Conservation (phyloP, 2,888 invertebrate genomes). For the Sesia bembeciformis region DNA sequence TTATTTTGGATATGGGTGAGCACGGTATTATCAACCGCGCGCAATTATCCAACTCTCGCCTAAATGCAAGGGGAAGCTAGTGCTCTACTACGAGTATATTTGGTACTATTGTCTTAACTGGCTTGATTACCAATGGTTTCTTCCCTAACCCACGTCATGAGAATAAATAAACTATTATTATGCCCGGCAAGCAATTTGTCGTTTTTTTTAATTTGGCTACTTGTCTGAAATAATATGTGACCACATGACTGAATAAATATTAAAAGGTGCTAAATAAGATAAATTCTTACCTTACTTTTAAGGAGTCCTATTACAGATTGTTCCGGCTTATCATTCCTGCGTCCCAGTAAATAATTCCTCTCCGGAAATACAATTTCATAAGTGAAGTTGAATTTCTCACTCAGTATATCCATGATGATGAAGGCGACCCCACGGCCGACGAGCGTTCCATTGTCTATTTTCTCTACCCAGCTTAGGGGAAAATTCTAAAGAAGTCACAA, state of each 20-base stretch:
- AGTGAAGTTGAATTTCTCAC: slow-evolving; percentile 81
- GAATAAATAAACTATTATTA: no score
- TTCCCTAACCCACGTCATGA: no score
- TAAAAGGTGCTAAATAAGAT: neutral
- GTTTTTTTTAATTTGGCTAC: no score
- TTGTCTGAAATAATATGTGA: no score
- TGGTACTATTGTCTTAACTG: no score
- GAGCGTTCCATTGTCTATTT: slow-evolving; percentile 64
- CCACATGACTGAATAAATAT: neutral
- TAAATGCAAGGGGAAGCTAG: no score
- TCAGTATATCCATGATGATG: slow-evolving; percentile 79
- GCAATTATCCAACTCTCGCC: no score
- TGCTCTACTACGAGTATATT: no score
- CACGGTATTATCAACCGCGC: no score
- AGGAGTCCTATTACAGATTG: slow-evolving; percentile 79
- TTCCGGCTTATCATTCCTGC: slow-evolving; percentile 56
- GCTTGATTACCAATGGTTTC: no score
- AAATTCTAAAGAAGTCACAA: slow-evolving; percentile 64
- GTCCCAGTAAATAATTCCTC: slow-evolving; percentile 76
- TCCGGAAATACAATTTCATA: slow-evolving; percentile 80
- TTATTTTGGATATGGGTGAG: no score
- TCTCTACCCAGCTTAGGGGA: slow-evolving; percentile 74
- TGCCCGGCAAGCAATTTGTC: no score
- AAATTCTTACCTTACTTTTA: slow-evolving; percentile 63
- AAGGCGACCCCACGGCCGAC: slow-evolving; percentile 83